phyloP scores from a whole-genome alignment of 2,113 vertebrate species.

The Paedocypris sp. region DNA sequence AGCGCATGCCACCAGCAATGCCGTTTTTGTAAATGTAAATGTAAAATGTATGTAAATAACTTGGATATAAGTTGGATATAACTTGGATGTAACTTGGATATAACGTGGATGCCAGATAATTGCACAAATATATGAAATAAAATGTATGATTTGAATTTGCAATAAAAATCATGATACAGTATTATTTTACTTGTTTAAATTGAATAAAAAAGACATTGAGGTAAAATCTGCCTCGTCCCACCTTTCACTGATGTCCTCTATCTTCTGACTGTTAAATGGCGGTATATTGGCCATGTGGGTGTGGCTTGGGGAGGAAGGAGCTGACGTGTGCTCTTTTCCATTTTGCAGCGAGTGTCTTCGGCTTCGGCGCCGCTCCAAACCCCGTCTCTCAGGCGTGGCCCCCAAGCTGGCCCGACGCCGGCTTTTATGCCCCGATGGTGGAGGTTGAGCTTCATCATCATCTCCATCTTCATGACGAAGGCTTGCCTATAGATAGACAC shows the following conservation, averaged over 20 bases:
- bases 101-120: no score
- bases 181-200: neutral
- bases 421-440: constrained; percentile 67
- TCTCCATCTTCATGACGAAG: constrained; percentile 83
- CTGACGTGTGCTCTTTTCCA: constrained; percentile 63
- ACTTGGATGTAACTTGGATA: no score
- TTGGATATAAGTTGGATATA: no score
- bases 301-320: constrained; percentile 66
- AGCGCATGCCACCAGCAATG: no score
- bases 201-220: neutral
- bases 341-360: constrained; percentile 84
- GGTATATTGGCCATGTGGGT: constrained; percentile 42
- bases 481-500: constrained; percentile 52
- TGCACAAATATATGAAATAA: no score
- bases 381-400: constrained; percentile 52
- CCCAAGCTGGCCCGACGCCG: constrained; percentile 78
- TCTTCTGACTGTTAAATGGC: constrained; percentile 51
- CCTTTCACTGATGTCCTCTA: constrained; percentile 78
- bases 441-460: constrained; percentile 66
- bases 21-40: no score
- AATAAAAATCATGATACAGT: no score
- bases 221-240: constrained; percentile 52
- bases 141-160: no score
- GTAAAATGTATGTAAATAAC: no score
- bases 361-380: constrained; percentile 80